Base-by-base conservation (phyloP, 1,140 invertebrate genomes). In the Ctenoplectra terminalis region DNA sequence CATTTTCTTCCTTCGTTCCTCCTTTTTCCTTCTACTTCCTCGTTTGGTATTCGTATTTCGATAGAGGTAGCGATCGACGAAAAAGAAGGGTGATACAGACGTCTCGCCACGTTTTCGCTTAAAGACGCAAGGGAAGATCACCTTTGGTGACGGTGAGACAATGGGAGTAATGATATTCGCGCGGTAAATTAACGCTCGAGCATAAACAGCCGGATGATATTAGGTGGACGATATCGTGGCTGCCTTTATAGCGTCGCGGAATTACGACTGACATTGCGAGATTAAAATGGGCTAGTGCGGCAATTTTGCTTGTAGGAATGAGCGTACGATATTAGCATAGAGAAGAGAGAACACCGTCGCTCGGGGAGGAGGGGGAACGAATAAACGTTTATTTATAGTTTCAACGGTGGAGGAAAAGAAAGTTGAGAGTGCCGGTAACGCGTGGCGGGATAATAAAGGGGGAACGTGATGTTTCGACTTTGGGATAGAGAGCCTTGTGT, bases 181-280 rank as follows among this genome's bases (percentile, higher is more conserved):
- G 50, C n/a, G 52, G 71, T 66, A 64, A 81, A 81, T 81, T 81
- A 81, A 81, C 79, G 78, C 48, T 20, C 52, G 50, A 2, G 52
- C 71, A 81, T 81, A 81, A 81, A 81, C 78, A 81, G 46, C 43
- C 71, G 60, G 66, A 64, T 63, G 71, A 74, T 81, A 81, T 81
- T 81, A 81, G 78, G 78, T 74, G 71, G 70, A 74, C 71, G 52
- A 48, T 66, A 75, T 23, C 72, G 61, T 60, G 71, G 72, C 60
- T 29, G 50, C 61, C 54, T 81, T 81, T 81, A 81, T 75, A 81
- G 72, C 72, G 79, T 75, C 79, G 79, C 72, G 79, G 72, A 75
- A 75, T 81, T 81, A 81, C 79, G 79, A 67, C 61, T 75, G 79
- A 81, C 79, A 74, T 75, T 81, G 79, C 72, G 79, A 75, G 79